A percentile compares a stretch with the other conserved stretches of the same genome.
These are phyloP conservation scores for Orthonevra nobilis DNA, from an alignment of 2,888 invertebrate genomes.

Conservation along the genomic window DNA sequence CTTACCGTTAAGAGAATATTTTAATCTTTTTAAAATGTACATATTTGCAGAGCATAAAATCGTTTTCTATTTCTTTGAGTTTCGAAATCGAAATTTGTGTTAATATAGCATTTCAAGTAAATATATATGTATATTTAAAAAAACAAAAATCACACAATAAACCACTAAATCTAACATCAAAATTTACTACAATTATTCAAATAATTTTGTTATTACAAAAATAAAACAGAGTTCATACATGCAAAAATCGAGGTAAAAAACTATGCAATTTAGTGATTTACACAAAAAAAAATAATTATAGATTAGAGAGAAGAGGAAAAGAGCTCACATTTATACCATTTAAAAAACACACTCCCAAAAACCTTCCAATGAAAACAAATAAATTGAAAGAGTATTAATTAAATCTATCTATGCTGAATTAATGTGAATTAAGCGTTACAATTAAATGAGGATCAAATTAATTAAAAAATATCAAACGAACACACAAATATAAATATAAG, in stretches of 20 bases:
- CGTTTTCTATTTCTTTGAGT: not conserved
- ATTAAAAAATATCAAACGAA: constrained; percentile 2
- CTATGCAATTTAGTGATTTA: constrained; percentile 18
- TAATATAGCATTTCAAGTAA: no score
- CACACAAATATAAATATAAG: constrained; percentile 8
- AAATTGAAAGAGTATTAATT: constrained; percentile 17
- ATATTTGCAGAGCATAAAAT: constrained; percentile 12
- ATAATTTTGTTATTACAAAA: constrained; percentile 1
- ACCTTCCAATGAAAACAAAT: constrained; percentile 34
- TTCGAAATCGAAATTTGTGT: no score
- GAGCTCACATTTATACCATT: not conserved
- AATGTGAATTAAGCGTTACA: constrained; percentile 44
- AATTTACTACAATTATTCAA: constrained; percentile 18
- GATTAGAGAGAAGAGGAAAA: not conserved
- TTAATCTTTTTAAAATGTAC: constrained; percentile 18
- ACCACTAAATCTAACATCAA: constrained; percentile 29
- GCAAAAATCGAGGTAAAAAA: constrained; percentile 21
- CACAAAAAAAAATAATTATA: constrained; percentile 18
- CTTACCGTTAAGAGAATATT: constrained; percentile 55
- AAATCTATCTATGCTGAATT: constrained; percentile 19
- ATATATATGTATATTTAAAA: no score
- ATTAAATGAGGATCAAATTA: constrained; percentile 8
- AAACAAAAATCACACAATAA: no score
- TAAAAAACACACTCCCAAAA: constrained; percentile 40
- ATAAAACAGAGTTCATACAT: constrained; percentile 12